Conservation (phyloP, 2,797 vertebrate species). For the Rhabdophis nuchalis region DNA sequence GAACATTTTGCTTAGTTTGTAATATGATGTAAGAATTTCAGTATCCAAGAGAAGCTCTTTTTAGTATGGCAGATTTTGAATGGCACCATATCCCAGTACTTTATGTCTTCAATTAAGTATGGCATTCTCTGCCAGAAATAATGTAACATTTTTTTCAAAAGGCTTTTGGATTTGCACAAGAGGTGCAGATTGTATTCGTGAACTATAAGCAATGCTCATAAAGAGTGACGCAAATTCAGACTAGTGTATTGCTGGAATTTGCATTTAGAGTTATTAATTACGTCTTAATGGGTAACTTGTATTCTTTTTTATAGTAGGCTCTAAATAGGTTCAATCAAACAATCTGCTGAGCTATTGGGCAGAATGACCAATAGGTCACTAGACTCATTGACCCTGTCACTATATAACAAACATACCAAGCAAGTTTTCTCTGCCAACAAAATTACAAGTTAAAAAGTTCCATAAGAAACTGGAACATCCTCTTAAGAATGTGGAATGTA, state of each 20-base stretch:
- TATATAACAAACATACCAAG: constrained; percentile 69
- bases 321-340: constrained; percentile 63
- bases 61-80: neutral
- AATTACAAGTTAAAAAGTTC: constrained; percentile 62
- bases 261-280: constrained; percentile 46
- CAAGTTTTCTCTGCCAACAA: constrained; percentile 64
- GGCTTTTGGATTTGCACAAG: neutral
- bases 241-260: constrained; percentile 47
- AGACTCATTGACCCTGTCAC: constrained; percentile 68
- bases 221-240: constrained; percentile 33
- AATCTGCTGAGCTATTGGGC: constrained; percentile 60
- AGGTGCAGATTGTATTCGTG: neutral
- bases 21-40: neutral
- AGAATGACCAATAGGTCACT: constrained; percentile 63
- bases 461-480: constrained; percentile 58
- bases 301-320: constrained; percentile 61
- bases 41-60: too few species aligned
- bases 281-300: constrained; percentile 48
- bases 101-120: neutral
- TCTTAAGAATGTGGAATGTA: constrained; percentile 60
- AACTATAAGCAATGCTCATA: constrained; percentile 10
- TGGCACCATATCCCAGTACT: neutral
- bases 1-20: neutral
- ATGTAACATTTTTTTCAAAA: neutral
- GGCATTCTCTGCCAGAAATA: neutral